Evolutionary conservation across 2,797 vertebrate genomes (phyloP).

Genomic region (Pipistrellus pipistrellus): DNA sequence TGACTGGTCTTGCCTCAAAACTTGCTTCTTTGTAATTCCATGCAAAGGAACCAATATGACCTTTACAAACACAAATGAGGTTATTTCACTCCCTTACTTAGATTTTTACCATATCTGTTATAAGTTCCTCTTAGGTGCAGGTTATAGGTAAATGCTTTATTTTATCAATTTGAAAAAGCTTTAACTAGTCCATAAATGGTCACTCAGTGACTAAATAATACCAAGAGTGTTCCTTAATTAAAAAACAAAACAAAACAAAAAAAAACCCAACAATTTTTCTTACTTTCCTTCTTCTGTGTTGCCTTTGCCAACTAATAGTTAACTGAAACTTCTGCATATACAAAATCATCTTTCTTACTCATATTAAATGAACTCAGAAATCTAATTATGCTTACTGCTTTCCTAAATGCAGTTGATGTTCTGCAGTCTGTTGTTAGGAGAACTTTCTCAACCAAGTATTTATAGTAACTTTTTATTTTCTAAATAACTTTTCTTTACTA

Average conservation of each 20-base stretch:
- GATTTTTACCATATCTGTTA: background rate
- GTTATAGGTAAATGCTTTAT: background rate
- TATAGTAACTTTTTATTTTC: background rate
- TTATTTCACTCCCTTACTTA: background rate
- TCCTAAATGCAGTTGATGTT: constrained; percentile 40
- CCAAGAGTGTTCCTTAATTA: background rate
- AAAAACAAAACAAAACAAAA: too few relatives aligned
- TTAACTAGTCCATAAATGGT: background rate
- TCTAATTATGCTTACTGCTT: constrained; percentile 21
- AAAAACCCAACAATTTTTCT: background rate
- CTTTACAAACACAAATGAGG: background rate
- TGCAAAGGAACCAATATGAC: background rate
- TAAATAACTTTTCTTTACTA: background rate
- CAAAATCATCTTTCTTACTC: constrained; percentile 42
- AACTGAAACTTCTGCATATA: background rate
- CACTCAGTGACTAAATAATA: background rate
- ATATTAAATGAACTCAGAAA: background rate
- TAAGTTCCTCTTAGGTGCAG: background rate
- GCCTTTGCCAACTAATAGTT: background rate
- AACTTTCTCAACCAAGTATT: constrained; percentile 37
- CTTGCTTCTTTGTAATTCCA: background rate
- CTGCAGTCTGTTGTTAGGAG: constrained; percentile 19
- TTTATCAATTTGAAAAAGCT: constrained; percentile 11
- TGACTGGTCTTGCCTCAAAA: background rate
- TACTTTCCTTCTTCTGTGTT: background rate